phyloP scores from a whole-genome alignment of 2,113 vertebrate species.

The Oenanthe melanoleuca region DNA sequence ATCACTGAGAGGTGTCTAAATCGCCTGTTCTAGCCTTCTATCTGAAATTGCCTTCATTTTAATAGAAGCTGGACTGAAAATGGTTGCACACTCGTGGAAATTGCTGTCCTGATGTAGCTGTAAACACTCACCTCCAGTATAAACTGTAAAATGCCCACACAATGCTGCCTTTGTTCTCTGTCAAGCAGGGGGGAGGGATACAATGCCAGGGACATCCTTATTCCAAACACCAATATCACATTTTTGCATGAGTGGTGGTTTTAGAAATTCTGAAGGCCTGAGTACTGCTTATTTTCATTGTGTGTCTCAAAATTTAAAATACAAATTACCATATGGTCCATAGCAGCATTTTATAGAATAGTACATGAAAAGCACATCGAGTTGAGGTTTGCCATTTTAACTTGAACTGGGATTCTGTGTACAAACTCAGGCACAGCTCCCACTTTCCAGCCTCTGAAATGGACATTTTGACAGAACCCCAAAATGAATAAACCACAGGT shows the following conservation, averaged over 20 bases:
- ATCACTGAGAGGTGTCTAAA: neutral
- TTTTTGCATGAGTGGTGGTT: neutral
- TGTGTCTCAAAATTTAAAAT: neutral
- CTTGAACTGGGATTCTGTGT: neutral
- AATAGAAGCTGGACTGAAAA: neutral
- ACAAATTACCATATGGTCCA: neutral
- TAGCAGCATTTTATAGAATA: neutral
- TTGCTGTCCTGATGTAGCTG: neutral
- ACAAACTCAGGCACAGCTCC: neutral
- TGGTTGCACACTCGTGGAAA: neutral
- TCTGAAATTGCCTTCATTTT: neutral
- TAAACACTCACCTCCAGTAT: neutral
- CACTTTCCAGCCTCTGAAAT: neutral
- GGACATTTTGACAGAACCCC: neutral
- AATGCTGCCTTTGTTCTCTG: constrained; percentile 26
- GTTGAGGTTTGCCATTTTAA: neutral
- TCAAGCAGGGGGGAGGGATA: neutral
- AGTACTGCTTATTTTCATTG: neutral
- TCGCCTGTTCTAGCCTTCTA: neutral
- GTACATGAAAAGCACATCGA: neutral
- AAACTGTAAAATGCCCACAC: constrained; percentile 14
- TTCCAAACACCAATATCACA: neutral
- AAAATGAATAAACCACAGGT: neutral
- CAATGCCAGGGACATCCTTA: neutral
- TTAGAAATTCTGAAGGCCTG: neutral